Conservation (phyloP, 1,140 invertebrate species). For the Theocolax elegans region DNA sequence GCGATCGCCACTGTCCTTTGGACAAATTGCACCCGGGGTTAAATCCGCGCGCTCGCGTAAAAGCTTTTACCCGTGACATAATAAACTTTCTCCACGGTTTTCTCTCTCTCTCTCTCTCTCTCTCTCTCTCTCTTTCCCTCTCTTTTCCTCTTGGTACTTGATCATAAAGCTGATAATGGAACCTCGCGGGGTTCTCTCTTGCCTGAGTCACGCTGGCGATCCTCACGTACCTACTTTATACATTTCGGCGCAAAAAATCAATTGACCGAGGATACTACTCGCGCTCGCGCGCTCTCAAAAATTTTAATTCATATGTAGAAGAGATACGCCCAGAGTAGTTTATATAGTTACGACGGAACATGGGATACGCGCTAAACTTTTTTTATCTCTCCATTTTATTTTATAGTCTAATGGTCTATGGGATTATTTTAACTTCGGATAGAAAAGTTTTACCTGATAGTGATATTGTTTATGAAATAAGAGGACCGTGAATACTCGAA, state of each 20-base stretch:
- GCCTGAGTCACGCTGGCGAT: too few relatives aligned
- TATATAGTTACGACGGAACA: too few relatives aligned
- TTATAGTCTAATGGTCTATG: too few relatives aligned
- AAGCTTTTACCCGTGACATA: conserved; percentile 19
- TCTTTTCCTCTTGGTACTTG: background rate
- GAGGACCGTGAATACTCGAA: too few relatives aligned
- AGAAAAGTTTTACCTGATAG: too few relatives aligned
- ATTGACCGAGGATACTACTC: background rate
- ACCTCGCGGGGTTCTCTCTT: too few relatives aligned
- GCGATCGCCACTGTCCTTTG: conserved; percentile 27
- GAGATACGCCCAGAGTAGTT: background rate
- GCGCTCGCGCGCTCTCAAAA: background rate
- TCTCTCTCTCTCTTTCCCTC: background rate
- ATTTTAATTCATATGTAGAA: background rate
- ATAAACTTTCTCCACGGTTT: background rate
- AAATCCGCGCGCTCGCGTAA: conserved; percentile 4
- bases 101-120: background rate
- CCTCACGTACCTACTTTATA: too few relatives aligned
- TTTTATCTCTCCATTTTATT: too few relatives aligned
- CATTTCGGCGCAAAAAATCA: background rate
- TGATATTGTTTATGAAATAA: too few relatives aligned
- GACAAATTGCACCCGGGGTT: conserved; percentile 15
- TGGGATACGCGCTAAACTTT: too few relatives aligned
- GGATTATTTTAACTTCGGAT: too few relatives aligned
- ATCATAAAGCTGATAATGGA: conserved; percentile 32